Evolutionary conservation across 2,797 vertebrate genomes (phyloP).

Genomic region (Xyrichtys novacula): DNA sequence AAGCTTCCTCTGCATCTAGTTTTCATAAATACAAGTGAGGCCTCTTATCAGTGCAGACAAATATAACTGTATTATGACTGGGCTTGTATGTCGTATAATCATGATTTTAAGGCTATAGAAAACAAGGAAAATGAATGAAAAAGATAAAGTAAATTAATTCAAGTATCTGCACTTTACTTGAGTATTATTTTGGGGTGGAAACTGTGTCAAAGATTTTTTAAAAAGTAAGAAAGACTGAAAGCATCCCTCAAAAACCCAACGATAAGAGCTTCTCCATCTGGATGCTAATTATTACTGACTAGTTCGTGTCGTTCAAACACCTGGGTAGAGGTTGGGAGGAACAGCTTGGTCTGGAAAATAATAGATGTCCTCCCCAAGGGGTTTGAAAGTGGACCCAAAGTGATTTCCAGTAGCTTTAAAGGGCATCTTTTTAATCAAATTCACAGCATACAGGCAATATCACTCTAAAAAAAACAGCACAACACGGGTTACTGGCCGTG

Average conservation of each 20-base stretch:
- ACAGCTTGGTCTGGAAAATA: conserved; percentile 5
- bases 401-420: conserved; percentile 42
- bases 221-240: conserved; percentile 11
- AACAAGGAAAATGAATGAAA: no score
- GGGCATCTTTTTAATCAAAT: conserved; percentile 54
- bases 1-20: no score
- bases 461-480: conserved; percentile 26
- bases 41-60: not conserved
- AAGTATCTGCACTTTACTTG: no score
- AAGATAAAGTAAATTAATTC: no score
- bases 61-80: not conserved
- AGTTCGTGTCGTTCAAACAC: conserved; percentile 48
- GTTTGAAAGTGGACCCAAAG: conserved; percentile 32
- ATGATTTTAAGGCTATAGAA: not conserved
- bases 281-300: conserved; percentile 50
- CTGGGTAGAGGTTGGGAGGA: conserved; percentile 19
- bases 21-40: not conserved
- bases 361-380: conserved; percentile 18
- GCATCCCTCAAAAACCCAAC: conserved; percentile 34
- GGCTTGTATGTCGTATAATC: not conserved
- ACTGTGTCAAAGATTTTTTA: conserved; percentile 42
- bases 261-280: conserved; percentile 55
- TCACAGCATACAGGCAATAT: conserved; percentile 21
- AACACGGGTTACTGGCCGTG: conserved; percentile 50
- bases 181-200: no score